Percentiles rank a stretch among this genome's conserved stretches.
Evolutionary conservation across 2,888 invertebrate genomes (phyloP).

Genomic region (Drosophila prostipennis): DNA sequence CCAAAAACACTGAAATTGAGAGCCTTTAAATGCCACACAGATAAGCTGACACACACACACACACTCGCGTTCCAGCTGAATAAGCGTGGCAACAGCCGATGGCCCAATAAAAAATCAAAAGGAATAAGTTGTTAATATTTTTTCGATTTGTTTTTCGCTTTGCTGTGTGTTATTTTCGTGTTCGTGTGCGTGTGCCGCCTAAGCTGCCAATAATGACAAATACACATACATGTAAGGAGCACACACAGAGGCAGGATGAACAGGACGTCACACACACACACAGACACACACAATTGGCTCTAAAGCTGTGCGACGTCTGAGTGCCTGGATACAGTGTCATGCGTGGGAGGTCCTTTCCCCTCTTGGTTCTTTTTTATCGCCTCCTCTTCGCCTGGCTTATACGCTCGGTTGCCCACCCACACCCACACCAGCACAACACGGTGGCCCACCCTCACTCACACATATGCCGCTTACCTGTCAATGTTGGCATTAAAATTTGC

Average conservation of each 20-base stretch:
- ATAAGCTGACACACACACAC: constrained; percentile 14
- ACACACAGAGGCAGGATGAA: not conserved
- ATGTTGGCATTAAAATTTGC: constrained; percentile 79
- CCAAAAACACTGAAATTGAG: constrained; percentile 8
- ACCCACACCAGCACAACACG: constrained; percentile 18
- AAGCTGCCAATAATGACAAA: constrained; percentile 66
- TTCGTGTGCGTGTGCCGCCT: constrained; percentile 27
- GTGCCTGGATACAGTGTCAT: constrained; percentile 64
- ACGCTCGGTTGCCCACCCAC: constrained; percentile 59
- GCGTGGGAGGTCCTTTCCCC: not conserved
- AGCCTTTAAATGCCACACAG: constrained; percentile 34
- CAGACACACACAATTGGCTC: constrained; percentile 55
- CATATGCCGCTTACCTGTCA: constrained; percentile 62
- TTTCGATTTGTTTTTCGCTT: constrained; percentile 64
- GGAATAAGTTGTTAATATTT: constrained; percentile 70
- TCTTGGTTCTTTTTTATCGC: constrained; percentile 13
- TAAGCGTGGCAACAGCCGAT: constrained; percentile 37
- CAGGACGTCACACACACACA: not conserved
- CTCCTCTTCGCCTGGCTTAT: constrained; percentile 56
- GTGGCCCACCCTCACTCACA: not conserved
- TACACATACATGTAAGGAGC: constrained; percentile 9
- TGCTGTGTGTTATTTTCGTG: constrained; percentile 5
- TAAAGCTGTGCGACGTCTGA: constrained; percentile 62
- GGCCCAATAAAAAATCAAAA: constrained; percentile 72
- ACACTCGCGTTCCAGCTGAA: constrained; percentile 17